Evolutionary conservation across 2,113 vertebrate genomes (phyloP).

Genomic region (Probosciger aterrimus): DNA sequence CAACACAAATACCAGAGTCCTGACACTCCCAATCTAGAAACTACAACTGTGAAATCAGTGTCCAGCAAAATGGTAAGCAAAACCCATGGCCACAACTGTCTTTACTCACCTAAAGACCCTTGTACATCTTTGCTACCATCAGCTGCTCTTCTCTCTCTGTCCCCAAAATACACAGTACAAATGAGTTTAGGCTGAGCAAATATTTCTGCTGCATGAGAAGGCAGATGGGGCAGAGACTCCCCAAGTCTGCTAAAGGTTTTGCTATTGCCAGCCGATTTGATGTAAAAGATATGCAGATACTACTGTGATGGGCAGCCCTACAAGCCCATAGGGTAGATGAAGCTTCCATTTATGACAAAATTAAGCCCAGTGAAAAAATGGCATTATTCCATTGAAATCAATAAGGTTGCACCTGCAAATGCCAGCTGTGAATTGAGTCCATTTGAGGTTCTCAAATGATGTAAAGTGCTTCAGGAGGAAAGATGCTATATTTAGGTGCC

Average conservation of each 20-base stretch:
- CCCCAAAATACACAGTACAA: neutral
- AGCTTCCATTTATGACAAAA: slow-evolving; percentile 13
- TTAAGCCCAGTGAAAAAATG: slow-evolving; percentile 11
- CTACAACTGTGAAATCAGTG: neutral
- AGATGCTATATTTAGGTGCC: slow-evolving; percentile 69
- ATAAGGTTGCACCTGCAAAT: slow-evolving; percentile 58
- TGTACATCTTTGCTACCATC: neutral
- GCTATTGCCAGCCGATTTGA: neutral
- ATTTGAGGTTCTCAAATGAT: slow-evolving; percentile 44
- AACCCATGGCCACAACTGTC: neutral
- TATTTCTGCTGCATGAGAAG: neutral
- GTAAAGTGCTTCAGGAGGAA: slow-evolving; percentile 66
- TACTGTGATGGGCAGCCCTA: neutral
- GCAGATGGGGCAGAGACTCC: neutral
- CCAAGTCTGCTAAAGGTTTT: neutral
- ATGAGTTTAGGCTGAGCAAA: neutral
- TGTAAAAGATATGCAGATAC: neutral
- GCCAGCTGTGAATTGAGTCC: slow-evolving; percentile 59
- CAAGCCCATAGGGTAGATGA: neutral
- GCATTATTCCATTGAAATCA: slow-evolving; percentile 32
- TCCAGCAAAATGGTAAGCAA: neutral
- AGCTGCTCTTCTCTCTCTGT: neutral
- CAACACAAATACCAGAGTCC: neutral
- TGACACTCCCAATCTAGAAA: neutral
- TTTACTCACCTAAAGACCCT: neutral